Conservation (phyloP, 2,888 invertebrate species). For the Acanthopleura granulata region DNA sequence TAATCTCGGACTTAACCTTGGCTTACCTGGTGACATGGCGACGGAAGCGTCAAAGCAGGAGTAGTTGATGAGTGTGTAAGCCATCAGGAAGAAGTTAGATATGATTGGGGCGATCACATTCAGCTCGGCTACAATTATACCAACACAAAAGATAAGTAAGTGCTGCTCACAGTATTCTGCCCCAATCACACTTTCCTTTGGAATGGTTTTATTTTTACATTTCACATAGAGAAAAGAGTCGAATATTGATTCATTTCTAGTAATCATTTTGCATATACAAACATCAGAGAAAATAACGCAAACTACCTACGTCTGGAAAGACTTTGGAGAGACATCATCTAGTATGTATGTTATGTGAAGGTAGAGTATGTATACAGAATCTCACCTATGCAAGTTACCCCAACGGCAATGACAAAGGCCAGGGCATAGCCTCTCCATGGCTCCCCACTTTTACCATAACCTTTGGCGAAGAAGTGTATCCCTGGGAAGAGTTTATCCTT, state of each 20-base stretch:
- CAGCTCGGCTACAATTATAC: slow-evolving; percentile 58
- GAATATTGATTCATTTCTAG: too few species aligned
- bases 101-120: slow-evolving; percentile 69
- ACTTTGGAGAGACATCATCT: neutral
- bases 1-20: neutral
- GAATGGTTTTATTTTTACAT: too few species aligned
- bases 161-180: too few species aligned
- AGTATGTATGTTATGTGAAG: neutral
- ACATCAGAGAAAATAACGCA: too few species aligned
- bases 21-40: slow-evolving; percentile 65
- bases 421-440: slow-evolving; percentile 90
- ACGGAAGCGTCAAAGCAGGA: slow-evolving; percentile 70
- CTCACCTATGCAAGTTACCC: slow-evolving; percentile 89
- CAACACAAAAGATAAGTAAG: too few species aligned
- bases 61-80: slow-evolving; percentile 69
- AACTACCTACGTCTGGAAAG: too few species aligned
- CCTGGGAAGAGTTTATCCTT: slow-evolving; percentile 95
- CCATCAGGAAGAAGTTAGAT: slow-evolving; percentile 70
- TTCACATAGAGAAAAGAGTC: too few species aligned
- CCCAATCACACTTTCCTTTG: too few species aligned
- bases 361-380: neutral
- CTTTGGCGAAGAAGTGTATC: slow-evolving; percentile 85
- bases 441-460: slow-evolving; percentile 73
- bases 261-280: too few species aligned
- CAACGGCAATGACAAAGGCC: slow-evolving; percentile 87